Evolutionary conservation across 2,797 vertebrate genomes (phyloP).

Genomic region (Synaphobranchus kaupii): DNA sequence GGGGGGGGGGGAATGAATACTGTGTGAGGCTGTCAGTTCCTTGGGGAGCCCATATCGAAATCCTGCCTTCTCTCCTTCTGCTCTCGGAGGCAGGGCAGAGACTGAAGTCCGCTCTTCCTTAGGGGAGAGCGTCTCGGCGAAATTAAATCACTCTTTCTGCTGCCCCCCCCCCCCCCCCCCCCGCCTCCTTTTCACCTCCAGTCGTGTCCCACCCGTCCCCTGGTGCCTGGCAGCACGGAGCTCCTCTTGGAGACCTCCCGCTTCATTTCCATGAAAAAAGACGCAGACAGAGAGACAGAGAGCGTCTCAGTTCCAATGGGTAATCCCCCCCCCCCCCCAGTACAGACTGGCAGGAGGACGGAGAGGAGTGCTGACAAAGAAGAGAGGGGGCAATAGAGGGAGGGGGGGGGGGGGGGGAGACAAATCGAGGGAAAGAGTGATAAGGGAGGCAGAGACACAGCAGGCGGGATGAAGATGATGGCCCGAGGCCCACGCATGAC

Average conservation of each 20-base stretch:
- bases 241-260: background rate
- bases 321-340: slow-evolving; percentile 17
- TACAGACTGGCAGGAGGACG: background rate
- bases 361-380: background rate
- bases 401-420: background rate
- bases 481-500: background rate
- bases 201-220: background rate
- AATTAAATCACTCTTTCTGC: background rate
- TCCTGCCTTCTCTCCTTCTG: background rate
- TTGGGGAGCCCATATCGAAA: background rate
- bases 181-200: background rate
- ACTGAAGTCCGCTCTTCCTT: background rate
- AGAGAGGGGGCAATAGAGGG: background rate
- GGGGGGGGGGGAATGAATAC: background rate
- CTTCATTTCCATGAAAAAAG: slow-evolving; percentile 37
- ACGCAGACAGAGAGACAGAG: slow-evolving; percentile 32
- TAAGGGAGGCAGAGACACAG: background rate
- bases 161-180: no score
- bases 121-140: background rate
- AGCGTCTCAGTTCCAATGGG: slow-evolving; percentile 15
- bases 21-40: background rate
- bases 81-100: background rate
- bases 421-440: background rate
- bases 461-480: background rate
- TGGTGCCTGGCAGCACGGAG: background rate